Conservation (phyloP, 2,113 vertebrate species). For the Paraplagusia blochii region DNA sequence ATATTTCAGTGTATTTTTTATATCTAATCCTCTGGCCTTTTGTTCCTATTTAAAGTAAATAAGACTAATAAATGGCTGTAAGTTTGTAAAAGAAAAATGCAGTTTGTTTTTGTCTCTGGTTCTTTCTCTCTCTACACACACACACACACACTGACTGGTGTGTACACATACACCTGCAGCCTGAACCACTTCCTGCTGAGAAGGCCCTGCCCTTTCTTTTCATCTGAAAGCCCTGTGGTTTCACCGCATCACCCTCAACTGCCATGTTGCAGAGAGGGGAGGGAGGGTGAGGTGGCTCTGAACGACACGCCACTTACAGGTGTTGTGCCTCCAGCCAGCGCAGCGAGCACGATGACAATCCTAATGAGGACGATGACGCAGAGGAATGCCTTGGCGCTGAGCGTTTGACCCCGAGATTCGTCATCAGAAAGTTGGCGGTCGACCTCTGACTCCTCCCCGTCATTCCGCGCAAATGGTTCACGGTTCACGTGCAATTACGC, state of each 20-base stretch:
- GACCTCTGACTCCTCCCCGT: neutral
- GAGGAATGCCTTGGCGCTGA: conserved; percentile 19
- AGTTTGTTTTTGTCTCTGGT: conserved; percentile 23
- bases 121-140: conserved; percentile 20
- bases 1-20: conserved; percentile 24
- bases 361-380: conserved; percentile 48
- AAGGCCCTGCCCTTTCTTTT: conserved; percentile 53
- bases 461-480: neutral
- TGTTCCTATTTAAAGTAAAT: conserved; percentile 73
- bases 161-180: conserved; percentile 59
- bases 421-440: conserved; percentile 22
- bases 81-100: conserved; percentile 46
- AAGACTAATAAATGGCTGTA: conserved; percentile 61
- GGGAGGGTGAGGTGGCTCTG: conserved; percentile 4
- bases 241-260: conserved; percentile 43
- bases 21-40: conserved; percentile 41
- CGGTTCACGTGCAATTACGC: conserved; percentile 46
- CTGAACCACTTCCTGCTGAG: conserved; percentile 57
- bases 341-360: conserved; percentile 37
- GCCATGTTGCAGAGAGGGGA: conserved; percentile 15
- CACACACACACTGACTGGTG: conserved; percentile 1
- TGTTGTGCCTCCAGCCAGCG: conserved; percentile 65
- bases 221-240: conserved; percentile 61
- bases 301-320: conserved; percentile 50
- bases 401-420: conserved; percentile 41